phyloP scores from a whole-genome alignment of 1,140 invertebrate species.

The Heliothis subflexa region DNA sequence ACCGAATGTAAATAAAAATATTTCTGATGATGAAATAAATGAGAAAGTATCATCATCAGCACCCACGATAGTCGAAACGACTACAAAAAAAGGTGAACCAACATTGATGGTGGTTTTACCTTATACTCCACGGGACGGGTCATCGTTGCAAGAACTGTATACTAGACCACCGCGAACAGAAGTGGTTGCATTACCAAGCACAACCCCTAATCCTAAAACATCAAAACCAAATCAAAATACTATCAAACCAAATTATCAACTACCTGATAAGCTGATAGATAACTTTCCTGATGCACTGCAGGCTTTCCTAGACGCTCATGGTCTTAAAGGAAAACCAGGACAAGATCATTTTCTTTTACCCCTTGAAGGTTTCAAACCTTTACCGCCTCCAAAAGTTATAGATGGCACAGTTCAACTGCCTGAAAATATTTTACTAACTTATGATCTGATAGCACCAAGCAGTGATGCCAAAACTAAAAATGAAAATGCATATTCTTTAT shows the following conservation, averaged over 20 bases:
- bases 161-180: conserved; percentile 77
- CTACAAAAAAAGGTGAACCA: conserved; percentile 68
- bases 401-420: conserved; percentile 77
- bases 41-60: conserved; percentile 41
- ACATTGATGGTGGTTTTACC: conserved; percentile 77
- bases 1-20: conserved; percentile 52
- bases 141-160: conserved; percentile 80
- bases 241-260: conserved; percentile 59
- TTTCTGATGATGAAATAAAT: conserved; percentile 48
- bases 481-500: conserved; percentile 50
- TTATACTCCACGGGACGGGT: conserved; percentile 79
- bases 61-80: conserved; percentile 59
- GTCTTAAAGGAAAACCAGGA: conserved; percentile 71
- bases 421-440: conserved; percentile 78
- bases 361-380: conserved; percentile 78
- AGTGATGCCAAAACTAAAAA: conserved; percentile 59
- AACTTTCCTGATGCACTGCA: conserved; percentile 75
- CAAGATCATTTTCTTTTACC: conserved; percentile 78
- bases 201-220: conserved; percentile 74
- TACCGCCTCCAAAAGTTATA: conserved; percentile 75
- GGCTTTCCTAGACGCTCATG: conserved; percentile 77
- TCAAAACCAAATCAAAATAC: conserved; percentile 60
- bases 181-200: conserved; percentile 73
- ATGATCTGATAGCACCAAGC: conserved; percentile 73
- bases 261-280: conserved; percentile 60